Evolutionary conservation across 1,140 invertebrate genomes (phyloP).

Genomic region (Manduca sexta): DNA sequence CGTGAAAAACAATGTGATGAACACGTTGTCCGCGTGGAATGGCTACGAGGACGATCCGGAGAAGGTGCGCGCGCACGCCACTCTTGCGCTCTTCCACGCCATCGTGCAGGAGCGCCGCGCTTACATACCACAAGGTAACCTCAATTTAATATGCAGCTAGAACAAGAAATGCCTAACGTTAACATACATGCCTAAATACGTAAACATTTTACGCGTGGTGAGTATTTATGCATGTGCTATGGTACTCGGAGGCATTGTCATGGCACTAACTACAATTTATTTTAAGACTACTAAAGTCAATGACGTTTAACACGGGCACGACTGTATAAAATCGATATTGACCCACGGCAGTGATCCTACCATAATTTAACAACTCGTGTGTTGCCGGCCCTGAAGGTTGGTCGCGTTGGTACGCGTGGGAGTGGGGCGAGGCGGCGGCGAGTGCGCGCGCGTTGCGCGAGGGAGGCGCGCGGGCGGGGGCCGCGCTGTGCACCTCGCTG

Average conservation of each 20-base stretch:
- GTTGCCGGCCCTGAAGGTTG: constrained; percentile 23
- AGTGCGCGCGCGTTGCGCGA: constrained; percentile 18
- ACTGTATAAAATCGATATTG: too few relatives aligned
- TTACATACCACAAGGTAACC: constrained; percentile 52
- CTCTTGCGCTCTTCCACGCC: constrained; percentile 53
- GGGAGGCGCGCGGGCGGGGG: constrained; percentile 10
- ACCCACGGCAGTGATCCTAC: too few relatives aligned
- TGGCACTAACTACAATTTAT: too few relatives aligned
- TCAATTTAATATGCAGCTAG: too few relatives aligned
- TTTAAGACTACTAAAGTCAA: too few relatives aligned
- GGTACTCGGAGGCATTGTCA: too few relatives aligned
- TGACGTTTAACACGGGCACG: too few relatives aligned
- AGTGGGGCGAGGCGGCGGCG: constrained; percentile 43
- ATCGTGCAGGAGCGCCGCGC: constrained; percentile 52
- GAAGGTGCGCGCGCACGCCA: constrained; percentile 35
- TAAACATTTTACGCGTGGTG: too few relatives aligned
- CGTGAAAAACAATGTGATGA: constrained; percentile 51
- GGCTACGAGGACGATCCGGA: constrained; percentile 14
- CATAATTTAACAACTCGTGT: too few relatives aligned
- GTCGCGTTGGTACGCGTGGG: constrained; percentile 49
- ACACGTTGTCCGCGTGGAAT: constrained; percentile 48
- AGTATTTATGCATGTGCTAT: too few relatives aligned
- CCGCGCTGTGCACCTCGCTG: constrained; percentile 16
- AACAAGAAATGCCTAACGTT: too few relatives aligned
- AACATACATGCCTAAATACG: too few relatives aligned